A percentile compares a stretch with the other conserved stretches of the same genome.
Conservation (phyloP, 2,888 invertebrate species). For the Lutraria lutraria region DNA sequence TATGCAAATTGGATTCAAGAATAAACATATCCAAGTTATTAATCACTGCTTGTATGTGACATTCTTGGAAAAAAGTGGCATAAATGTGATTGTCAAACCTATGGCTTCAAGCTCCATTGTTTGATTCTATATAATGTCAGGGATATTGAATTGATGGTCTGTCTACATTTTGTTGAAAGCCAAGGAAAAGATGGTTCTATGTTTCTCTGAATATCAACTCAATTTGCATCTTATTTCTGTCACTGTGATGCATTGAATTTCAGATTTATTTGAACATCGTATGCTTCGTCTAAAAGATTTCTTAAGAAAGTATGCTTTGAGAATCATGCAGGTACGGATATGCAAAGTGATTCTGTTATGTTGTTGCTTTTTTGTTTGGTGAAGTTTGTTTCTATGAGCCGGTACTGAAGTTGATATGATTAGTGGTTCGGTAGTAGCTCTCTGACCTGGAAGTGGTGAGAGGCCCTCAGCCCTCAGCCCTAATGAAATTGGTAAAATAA, state of each 20-base stretch:
- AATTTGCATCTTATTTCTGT: background rate
- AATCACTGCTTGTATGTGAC: background rate
- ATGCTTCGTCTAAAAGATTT: background rate
- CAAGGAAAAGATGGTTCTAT: background rate
- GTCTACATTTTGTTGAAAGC: conserved; percentile 1
- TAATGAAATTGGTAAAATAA: too few relatives aligned
- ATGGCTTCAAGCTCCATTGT: background rate
- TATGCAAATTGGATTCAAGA: conserved; percentile 8
- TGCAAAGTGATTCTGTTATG: background rate
- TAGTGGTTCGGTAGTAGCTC: too few relatives aligned
- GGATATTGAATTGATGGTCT: background rate
- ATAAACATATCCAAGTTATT: background rate
- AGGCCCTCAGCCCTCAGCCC: too few relatives aligned
- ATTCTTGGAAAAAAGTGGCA: background rate
- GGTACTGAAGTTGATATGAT: too few relatives aligned
- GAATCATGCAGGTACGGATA: background rate
- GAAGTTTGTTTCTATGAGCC: too few relatives aligned
- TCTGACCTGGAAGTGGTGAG: too few relatives aligned
- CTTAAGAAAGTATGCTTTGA: background rate
- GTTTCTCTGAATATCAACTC: background rate
- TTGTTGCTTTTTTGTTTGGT: background rate
- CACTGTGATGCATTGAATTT: background rate
- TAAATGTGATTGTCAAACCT: conserved; percentile 9
- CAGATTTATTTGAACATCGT: background rate
- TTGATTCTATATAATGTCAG: background rate